Conservation (phyloP, 1,140 invertebrate species). For the Ceratina australensis region DNA sequence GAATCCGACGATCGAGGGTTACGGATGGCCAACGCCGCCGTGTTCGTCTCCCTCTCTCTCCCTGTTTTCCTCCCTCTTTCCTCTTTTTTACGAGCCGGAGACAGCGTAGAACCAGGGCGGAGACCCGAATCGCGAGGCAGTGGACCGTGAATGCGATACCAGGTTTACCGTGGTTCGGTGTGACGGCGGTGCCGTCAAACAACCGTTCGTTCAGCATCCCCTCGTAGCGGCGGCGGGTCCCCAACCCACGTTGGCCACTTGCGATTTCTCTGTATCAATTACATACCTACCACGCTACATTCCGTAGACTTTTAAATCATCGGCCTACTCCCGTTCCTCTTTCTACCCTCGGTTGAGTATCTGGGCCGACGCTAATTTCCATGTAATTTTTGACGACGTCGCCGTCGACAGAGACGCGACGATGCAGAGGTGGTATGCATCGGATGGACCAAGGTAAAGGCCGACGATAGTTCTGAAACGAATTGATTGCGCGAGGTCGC, state of each 20-base stretch:
- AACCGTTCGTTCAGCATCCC: slow-evolving; percentile 67
- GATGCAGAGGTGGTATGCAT: not conserved
- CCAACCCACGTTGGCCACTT: slow-evolving; percentile 55
- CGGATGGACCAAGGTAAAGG: not conserved
- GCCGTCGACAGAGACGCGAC: not conserved
- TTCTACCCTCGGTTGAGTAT: too few species aligned
- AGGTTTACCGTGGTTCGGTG: slow-evolving; percentile 54
- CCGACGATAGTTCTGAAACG: not conserved
- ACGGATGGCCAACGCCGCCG: slow-evolving; percentile 52
- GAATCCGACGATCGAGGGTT: slow-evolving; percentile 52
- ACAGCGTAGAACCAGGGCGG: slow-evolving; percentile 51
- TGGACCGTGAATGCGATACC: slow-evolving; percentile 73
- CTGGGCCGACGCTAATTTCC: too few species aligned
- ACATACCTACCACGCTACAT: slow-evolving; percentile 17
- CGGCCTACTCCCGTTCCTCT: too few species aligned
- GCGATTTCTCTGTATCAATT: slow-evolving; percentile 73
- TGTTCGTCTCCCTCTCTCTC: slow-evolving; percentile 12
- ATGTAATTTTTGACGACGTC: not conserved
- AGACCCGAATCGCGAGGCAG: slow-evolving; percentile 67
- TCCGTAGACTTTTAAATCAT: slow-evolving; percentile 4
- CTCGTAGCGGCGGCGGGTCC: slow-evolving; percentile 42
- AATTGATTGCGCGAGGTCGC: slow-evolving; percentile 9
- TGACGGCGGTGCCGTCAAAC: slow-evolving; percentile 65
- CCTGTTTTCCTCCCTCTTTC: not conserved
- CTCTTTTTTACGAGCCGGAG: slow-evolving; percentile 57